Base-by-base conservation (phyloP, 2,888 invertebrate species). In the Colostygia pectinataria region DNA sequence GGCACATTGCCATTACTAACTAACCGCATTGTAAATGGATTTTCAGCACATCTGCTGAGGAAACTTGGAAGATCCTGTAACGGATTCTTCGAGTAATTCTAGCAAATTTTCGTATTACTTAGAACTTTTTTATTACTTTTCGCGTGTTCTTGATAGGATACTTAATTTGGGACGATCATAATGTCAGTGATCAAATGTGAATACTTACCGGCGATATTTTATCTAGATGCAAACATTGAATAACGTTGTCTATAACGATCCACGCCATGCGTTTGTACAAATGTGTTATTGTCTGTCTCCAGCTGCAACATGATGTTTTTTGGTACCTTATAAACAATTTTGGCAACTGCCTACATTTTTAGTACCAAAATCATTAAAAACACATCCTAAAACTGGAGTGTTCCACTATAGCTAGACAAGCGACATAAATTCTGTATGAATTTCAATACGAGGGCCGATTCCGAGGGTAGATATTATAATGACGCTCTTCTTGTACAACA, bases 401-500 rank as follows among this genome's bases (percentile, higher is more conserved):
- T 65, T 56, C 57, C 53, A 37, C 42, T 59, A 49, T 62, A 48
- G 50, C 53, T 54, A 55, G 63, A 63, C 61, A 62, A 59, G 57
- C 54, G 67, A 66, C 74, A 75, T 77, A 70, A 75, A 78, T 77
- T 67, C 61, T 69, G 65, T 63, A 66, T 61, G 66, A 69, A 66
- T 67, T 68, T 69, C 70, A 68, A 71, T 71, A 70, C 62, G 57
- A 62, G 71, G 74, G 67, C 64, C 47, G 65, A 58, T 59, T 57
- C 51, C 59, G 71, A 68, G 69, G 74, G 72, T 71, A 59, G 64
- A 69, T 72, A 71, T 77, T 75, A 68, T 77, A 83, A 83, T 74
- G 73, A 76, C 71, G 62, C 61, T 66, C 52, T 55, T 52, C 68
- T 72, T 71, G 65, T 74, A 75, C 60, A 66, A 71, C 67, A 44